Conservation (phyloP, 2,113 vertebrate genomes). For the Dromas ardeola region DNA sequence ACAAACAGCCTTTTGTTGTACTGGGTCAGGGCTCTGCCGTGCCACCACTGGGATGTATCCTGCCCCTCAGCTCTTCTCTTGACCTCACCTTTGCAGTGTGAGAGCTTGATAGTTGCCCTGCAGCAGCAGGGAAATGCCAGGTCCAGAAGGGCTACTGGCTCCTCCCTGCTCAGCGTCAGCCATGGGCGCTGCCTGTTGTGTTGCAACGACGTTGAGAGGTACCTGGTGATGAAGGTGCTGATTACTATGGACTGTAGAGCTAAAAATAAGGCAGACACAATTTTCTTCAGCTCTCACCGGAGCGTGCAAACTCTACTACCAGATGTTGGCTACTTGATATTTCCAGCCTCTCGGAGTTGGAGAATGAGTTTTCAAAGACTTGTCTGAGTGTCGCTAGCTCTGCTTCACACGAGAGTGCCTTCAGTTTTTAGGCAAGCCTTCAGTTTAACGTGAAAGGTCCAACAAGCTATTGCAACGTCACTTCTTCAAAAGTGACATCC, state of each 20-base stretch:
- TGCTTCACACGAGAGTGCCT: background rate
- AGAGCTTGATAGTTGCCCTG: background rate
- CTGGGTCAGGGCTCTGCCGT: background rate
- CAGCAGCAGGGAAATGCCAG: background rate
- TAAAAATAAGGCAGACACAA: background rate
- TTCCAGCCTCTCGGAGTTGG: background rate
- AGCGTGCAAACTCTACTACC: background rate
- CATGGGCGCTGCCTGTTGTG: background rate
- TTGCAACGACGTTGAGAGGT: background rate
- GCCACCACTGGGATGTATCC: background rate
- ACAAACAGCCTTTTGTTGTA: background rate
- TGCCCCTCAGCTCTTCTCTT: background rate
- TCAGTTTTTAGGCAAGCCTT: background rate
- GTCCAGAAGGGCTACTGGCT: background rate
- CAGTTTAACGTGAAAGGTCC: background rate
- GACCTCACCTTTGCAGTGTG: background rate
- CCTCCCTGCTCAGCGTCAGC: background rate
- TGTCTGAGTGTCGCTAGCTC: fast-evolving
- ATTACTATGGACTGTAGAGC: background rate
- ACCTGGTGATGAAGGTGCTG: background rate
- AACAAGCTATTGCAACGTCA: background rate
- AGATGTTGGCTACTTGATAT: background rate
- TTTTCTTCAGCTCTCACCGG: background rate
- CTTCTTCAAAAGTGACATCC: background rate
- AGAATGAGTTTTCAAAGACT: background rate